Evolutionary conservation across 2,888 invertebrate species (phyloP).

Genomic region (Miltochrista miniata): DNA sequence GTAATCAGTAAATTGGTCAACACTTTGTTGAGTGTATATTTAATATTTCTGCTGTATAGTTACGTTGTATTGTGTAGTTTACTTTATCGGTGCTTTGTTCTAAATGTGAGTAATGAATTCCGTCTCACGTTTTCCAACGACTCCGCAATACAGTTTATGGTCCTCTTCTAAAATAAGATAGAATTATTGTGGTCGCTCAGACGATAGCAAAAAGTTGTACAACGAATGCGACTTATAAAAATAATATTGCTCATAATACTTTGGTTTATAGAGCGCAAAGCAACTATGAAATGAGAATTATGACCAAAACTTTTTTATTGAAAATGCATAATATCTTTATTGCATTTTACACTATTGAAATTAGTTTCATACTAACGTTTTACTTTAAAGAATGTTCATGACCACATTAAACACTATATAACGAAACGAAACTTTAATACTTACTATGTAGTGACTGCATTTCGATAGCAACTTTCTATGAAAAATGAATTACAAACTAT

Average conservation of each 20-base stretch:
- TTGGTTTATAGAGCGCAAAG: conserved; percentile 49
- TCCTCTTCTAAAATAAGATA: conserved; percentile 56
- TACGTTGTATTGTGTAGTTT: conserved; percentile 18
- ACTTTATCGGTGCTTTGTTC: conserved; percentile 31
- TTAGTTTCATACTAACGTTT: no score
- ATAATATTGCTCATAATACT: conserved; percentile 63
- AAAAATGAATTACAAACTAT: no score
- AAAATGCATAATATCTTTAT: no score
- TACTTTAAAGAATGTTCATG: no score
- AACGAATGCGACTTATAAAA: conserved; percentile 59
- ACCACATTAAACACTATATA: no score
- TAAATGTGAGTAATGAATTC: conserved; percentile 54
- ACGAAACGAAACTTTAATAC: no score
- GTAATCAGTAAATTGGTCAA: conserved; percentile 72
- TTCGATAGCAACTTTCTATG: no score
- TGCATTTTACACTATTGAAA: no score
- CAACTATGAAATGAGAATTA: no score
- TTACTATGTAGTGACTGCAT: no score
- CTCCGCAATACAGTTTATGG: conserved; percentile 57
- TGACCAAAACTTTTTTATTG: conserved; percentile 75
- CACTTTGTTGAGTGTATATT: conserved; percentile 51
- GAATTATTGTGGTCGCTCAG: conserved; percentile 56
- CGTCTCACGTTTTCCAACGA: conserved; percentile 48
- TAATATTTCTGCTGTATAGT: conserved; percentile 29
- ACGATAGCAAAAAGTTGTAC: conserved; percentile 59